phyloP scores from a whole-genome alignment of 2,113 vertebrate genomes.

The Tragelaphus buxtoni region DNA sequence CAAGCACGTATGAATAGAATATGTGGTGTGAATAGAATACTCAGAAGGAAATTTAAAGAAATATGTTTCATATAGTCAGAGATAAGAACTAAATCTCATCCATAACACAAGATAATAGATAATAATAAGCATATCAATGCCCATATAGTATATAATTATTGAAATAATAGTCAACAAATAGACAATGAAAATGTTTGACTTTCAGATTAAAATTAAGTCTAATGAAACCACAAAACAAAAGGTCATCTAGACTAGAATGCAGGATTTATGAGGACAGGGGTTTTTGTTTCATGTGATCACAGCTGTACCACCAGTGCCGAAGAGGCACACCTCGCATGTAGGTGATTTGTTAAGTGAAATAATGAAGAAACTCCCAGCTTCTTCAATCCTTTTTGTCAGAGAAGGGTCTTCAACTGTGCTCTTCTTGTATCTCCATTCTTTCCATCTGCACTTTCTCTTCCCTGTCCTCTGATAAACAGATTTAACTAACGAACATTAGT shows the following conservation, averaged over 20 bases:
- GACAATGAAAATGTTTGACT: not conserved
- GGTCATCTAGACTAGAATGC: not conserved
- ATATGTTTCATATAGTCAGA: not conserved
- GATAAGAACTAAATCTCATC: not conserved
- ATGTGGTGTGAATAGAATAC: not conserved
- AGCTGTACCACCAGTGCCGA: not conserved
- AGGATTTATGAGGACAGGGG: not conserved
- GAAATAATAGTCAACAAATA: not conserved
- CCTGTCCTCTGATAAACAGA: not conserved
- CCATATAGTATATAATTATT: not conserved
- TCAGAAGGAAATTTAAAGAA: not conserved
- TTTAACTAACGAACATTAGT: not conserved
- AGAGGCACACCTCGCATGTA: not conserved
- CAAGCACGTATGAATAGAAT: accelerated
- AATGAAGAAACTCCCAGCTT: not conserved
- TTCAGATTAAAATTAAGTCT: not conserved
- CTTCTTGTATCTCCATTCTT: not conserved
- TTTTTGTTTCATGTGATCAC: not conserved
- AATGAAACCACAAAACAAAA: not conserved
- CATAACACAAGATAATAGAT: not conserved
- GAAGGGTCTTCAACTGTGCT: not conserved
- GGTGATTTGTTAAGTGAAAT: not conserved
- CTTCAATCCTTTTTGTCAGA: not conserved
- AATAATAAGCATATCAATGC: not conserved
- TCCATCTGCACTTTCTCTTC: not conserved